Evolutionary conservation across 2,113 vertebrate species (phyloP), one percentile per base, ranked within the genome.

Genomic region (Anarrhichthys ocellatus): DNA sequence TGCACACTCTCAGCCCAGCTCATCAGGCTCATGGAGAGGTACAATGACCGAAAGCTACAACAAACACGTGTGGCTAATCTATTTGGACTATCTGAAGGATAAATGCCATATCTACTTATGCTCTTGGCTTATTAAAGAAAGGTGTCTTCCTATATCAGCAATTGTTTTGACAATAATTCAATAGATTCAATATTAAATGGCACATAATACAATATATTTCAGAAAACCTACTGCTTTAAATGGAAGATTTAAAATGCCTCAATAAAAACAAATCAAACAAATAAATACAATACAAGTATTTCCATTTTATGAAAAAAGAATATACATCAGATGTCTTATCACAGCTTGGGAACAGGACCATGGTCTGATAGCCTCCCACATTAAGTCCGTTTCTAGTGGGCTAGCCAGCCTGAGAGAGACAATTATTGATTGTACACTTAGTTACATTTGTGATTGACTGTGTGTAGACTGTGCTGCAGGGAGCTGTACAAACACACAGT

Each of bases 361-460:
- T 9, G 6, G 24, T 32, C 24, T 1, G 56, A 32, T 38, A 34
- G 22, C 56, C 24, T 22, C 59, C 27, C 10, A 44, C 38, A 46
- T 73, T 15, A 32, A 32, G 66, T 22, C 44, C 34, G 44, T 34
- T 69, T 32, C 17, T 48, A 32, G 27, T 50, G 65, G 27, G 66
- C 54, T 42, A 13, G n/a, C 14, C 44, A 34, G 20, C 20, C 9
- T 36, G 27, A 42, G 48, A 5, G 44, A 38, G 14, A 46, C 65
- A 17, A 8, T 11, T 7, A 46, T 18, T 59, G 64, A 59, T 59
- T 68, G 18, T 36, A 34, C 65, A 46, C 34, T 36, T 13, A 69
- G 24, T 59, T 38, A n/a, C 20, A 34, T 50, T 52, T 54, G 5
- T 54, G 61, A 74, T 34, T 17, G 72, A 74, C 58, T 62, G 72